Percentiles rank a stretch among this genome's conserved stretches.
These are phyloP conservation scores for Sebastes ruberrimus DNA, from an alignment of 2,797 vertebrate genomes.

Conservation along the genomic window DNA sequence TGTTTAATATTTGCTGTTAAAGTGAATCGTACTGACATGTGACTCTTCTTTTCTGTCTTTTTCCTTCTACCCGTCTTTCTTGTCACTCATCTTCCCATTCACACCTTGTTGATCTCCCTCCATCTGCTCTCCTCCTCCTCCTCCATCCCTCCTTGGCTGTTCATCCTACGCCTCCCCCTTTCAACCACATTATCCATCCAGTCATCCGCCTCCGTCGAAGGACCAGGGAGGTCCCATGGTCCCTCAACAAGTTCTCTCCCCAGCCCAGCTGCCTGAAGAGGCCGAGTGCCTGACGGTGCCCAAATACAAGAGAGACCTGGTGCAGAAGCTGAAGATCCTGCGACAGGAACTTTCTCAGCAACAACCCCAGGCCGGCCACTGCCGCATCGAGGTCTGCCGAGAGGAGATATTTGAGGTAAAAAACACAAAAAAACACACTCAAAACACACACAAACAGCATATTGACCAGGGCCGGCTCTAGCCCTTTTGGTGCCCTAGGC, in stretches of 20 bases:
- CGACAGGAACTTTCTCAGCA: slow-evolving; percentile 96
- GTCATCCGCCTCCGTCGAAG: slow-evolving; percentile 89
- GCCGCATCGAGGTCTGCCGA: slow-evolving; percentile 97
- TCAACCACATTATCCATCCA: slow-evolving; percentile 47
- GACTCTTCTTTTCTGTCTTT: neutral
- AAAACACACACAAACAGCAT: neutral
- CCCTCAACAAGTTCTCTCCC: slow-evolving; percentile 85
- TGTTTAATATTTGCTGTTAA: neutral
- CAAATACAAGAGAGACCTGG: slow-evolving; percentile 95
- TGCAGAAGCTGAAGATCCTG: slow-evolving; percentile 97
- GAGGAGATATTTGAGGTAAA: slow-evolving; percentile 99
- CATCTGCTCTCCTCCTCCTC: neutral
- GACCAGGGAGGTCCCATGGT: slow-evolving; percentile 80
- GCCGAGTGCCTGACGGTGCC: slow-evolving; percentile 94
- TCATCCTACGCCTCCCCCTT: neutral
- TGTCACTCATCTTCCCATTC: neutral
- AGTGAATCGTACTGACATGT: slow-evolving; percentile 3
- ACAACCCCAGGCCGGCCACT: slow-evolving; percentile 97
- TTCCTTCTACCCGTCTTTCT: neutral
- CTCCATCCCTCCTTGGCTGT: neutral
- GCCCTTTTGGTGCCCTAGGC: too few relatives aligned
- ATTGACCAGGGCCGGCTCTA: too few relatives aligned
- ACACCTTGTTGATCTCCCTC: neutral
- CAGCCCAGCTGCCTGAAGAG: slow-evolving; percentile 91
- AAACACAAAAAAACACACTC: neutral